Evolutionary conservation across 2,113 vertebrate genomes (phyloP), one percentile per base, ranked within the genome.

Genomic region (Osmerus eperlanus): DNA sequence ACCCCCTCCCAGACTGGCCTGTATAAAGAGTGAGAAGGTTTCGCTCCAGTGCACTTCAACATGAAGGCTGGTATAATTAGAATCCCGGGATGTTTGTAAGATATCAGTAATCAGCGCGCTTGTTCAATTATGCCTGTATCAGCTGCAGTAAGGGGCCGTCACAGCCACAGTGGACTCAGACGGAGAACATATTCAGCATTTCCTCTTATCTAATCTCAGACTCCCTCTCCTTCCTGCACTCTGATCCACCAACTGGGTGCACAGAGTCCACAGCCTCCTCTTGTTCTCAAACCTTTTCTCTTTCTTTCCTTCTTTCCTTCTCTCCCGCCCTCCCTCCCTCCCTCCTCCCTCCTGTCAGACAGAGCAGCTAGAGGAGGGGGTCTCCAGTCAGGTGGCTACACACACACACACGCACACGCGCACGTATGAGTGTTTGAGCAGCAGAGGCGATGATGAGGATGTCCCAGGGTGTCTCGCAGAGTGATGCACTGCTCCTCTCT

Each of bases 121-220:
- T 85, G 83, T 87, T 88, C 78, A 89, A 88, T 92, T 89, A 83
- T 85, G 89, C 87, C 70, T 83, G 78, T 67, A 86, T 92, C 91
- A 92, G 91, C 89, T 89, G 70, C 88, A 85, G 78, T 72, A 80
- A 79, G 76, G 69, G 75, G 82, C 82, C 61, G 73, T n/a, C 82
- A 72, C 21, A 84, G 79, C 83, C 56, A 86, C 73, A 76, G 13
- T 13, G 47, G 11, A 65, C 56, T 54, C 21, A 85, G 86, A 88
- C 25, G 25, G 25, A 28, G 85, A 82, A 85, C 86, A 86, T 68
- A 90, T 88, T 92, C 91, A 90, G 91, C 91, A 90, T 81, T 90
- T 90, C 88, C 78, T 74, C 68, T 91, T 91, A 91, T 92, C 91
- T 90, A 90, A 92, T 91, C 91, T 85, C 60, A 74, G 79, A 80